Percentiles rank a stretch among this genome's conserved stretches.
These are phyloP conservation scores for Balanococcus diminutus DNA, from an alignment of 2,888 invertebrate species.

Conservation along the genomic window DNA sequence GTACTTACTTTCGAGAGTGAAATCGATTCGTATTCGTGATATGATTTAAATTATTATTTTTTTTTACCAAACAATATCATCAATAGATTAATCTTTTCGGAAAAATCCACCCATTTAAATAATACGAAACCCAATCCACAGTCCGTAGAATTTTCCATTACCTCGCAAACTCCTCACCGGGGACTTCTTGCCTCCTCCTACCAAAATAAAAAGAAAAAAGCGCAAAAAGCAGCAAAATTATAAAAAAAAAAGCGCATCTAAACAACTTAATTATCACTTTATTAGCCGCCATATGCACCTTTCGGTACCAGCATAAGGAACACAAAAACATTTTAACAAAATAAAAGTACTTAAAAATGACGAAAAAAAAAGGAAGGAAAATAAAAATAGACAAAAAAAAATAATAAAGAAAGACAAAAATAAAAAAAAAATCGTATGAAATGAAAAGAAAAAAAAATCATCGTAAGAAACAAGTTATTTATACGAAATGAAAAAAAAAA, in stretches of 20 bases:
- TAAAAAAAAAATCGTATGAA: constrained; percentile 17
- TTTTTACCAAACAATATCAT: too few species aligned
- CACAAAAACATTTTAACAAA: constrained; percentile 37
- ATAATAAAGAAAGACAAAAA: constrained; percentile 27
- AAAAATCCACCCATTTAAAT: neutral
- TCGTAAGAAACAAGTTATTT: neutral
- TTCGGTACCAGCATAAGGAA: neutral
- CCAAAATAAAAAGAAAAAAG: neutral
- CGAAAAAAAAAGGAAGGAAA: constrained; percentile 12
- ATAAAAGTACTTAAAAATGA: constrained; percentile 40
- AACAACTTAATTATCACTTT: constrained; percentile 40
- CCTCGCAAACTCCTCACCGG: neutral
- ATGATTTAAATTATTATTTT: neutral
- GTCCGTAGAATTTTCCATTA: neutral
- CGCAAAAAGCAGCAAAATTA: neutral
- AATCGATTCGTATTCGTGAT: neutral
- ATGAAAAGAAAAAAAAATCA: neutral
- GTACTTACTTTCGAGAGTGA: neutral
- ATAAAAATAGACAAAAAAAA: constrained; percentile 12
- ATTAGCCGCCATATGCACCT: neutral
- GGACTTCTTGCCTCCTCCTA: neutral
- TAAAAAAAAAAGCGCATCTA: constrained; percentile 23
- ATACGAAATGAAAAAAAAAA: constrained; percentile 43
- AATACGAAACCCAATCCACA: neutral
- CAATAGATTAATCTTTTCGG: too few species aligned